phyloP scores from a whole-genome alignment of 2,797 vertebrate genomes.

The Cyclopterus lumpus region DNA sequence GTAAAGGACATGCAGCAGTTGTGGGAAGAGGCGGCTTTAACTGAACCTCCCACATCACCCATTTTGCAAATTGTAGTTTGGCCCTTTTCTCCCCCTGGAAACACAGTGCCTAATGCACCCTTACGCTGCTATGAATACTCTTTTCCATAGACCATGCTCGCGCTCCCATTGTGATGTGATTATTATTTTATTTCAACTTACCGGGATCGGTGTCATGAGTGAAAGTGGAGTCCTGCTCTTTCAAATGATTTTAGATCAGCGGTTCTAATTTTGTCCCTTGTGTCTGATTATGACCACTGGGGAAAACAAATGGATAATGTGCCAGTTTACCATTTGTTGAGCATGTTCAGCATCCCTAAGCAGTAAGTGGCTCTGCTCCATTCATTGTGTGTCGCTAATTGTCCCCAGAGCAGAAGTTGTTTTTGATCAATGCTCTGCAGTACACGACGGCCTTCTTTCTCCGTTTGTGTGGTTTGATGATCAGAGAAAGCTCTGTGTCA shows the following conservation, averaged over 20 bases:
- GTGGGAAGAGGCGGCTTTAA: constrained; percentile 48
- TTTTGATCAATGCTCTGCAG: constrained; percentile 11
- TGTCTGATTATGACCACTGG: constrained; percentile 20
- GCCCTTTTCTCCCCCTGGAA: constrained; percentile 53
- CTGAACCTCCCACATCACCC: constrained; percentile 51
- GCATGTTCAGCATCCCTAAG: constrained; percentile 1
- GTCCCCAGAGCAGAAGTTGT: constrained; percentile 17
- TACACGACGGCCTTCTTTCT: not conserved
- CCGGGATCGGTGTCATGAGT: constrained; percentile 10
- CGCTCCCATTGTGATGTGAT: constrained; percentile 53
- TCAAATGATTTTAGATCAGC: not conserved
- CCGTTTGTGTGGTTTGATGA: not conserved
- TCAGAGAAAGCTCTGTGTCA: not conserved
- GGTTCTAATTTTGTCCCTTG: constrained; percentile 1
- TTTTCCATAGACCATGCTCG: constrained; percentile 30
- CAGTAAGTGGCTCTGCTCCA: not conserved
- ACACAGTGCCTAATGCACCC: constrained; percentile 64
- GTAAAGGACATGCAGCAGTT: constrained; percentile 56
- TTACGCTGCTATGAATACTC: constrained; percentile 68
- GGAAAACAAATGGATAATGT: constrained; percentile 17
- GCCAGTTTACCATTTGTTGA: constrained; percentile 20
- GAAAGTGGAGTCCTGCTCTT: constrained; percentile 5
- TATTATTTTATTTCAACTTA: constrained; percentile 63
- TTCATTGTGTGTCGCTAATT: constrained; percentile 37
- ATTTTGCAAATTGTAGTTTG: constrained; percentile 57